These are phyloP conservation scores for Nothocercus nigrocapillus DNA, from an alignment of 2,113 vertebrate genomes.

Conservation along the genomic window DNA sequence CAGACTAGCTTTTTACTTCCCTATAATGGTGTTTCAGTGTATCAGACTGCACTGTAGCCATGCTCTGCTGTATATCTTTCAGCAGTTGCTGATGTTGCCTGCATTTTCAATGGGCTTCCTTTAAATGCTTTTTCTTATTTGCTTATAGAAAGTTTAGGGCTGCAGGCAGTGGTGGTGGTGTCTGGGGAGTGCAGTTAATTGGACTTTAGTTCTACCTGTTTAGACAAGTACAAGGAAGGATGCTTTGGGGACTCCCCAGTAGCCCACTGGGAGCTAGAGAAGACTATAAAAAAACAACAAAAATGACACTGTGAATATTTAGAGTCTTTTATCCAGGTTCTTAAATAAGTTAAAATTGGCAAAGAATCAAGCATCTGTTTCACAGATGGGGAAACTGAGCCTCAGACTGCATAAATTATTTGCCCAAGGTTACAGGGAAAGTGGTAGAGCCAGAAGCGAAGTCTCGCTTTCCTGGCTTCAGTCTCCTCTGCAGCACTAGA, in stretches of 20 bases:
- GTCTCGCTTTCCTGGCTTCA: neutral
- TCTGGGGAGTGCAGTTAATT: conserved; percentile 23
- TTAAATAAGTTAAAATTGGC: conserved; percentile 27
- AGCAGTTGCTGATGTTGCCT: neutral
- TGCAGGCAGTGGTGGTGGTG: neutral
- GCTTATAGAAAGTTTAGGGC: conserved; percentile 20
- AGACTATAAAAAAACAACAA: conserved; percentile 23
- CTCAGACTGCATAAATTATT: neutral
- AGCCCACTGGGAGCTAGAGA: conserved; percentile 7
- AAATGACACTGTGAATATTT: conserved; percentile 23
- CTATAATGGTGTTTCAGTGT: conserved; percentile 47
- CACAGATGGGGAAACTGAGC: conserved; percentile 48
- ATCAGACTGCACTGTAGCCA: neutral
- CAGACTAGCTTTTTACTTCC: neutral
- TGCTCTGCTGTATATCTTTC: conserved; percentile 37
- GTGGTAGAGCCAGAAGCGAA: neutral
- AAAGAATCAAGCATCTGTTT: conserved; percentile 36
- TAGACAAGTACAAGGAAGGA: conserved; percentile 21
- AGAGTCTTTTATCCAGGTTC: neutral
- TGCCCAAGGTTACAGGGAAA: conserved; percentile 23
- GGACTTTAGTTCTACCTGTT: conserved; percentile 55
- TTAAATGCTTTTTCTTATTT: conserved; percentile 30
- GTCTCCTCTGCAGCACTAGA: neutral
- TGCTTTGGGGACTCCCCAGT: conserved; percentile 38
- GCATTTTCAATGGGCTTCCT: conserved; percentile 41